Evolutionary conservation across 1,140 invertebrate species (phyloP).

Genomic region (Lysiphlebus fabarum): DNA sequence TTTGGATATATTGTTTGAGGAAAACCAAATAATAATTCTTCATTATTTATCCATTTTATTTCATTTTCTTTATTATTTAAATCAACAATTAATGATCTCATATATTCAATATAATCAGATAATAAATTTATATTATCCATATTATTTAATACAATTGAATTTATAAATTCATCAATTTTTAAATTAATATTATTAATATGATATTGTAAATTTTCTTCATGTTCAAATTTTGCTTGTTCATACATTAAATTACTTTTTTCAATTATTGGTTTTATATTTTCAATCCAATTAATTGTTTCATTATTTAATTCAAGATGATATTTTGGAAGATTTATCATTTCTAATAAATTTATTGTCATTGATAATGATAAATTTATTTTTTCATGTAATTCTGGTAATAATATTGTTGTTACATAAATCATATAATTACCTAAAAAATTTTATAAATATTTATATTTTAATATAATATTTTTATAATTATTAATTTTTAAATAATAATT

Average conservation of each 20-base stretch:
- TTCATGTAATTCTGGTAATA: constrained; percentile 61
- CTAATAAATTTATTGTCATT: constrained; percentile 64
- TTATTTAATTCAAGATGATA: constrained; percentile 68
- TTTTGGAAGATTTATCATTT: constrained; percentile 63
- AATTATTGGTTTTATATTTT: constrained; percentile 68
- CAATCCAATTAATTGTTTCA: constrained; percentile 69
- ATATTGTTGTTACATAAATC: constrained; percentile 60
- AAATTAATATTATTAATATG: constrained; percentile 67
- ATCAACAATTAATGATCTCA: constrained; percentile 70
- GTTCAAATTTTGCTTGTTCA: constrained; percentile 75
- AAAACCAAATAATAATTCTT: constrained; percentile 83
- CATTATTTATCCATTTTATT: constrained; percentile 83
- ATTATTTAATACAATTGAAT: constrained; percentile 60
- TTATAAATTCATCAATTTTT: constrained; percentile 68
- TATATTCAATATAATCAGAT: constrained; percentile 65
- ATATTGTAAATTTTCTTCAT: constrained; percentile 72
- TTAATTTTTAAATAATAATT: no score
- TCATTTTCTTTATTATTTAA: constrained; percentile 71
- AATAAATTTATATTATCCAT: constrained; percentile 68
- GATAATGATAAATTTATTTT: constrained; percentile 62
- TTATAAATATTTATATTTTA: no score
- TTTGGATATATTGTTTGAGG: constrained; percentile 70
- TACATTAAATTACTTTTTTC: constrained; percentile 69
- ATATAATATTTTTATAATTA: no score
- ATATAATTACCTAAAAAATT: constrained; percentile 59